Conservation (phyloP, 1,140 invertebrate genomes). For the Aleiodes sp. region DNA sequence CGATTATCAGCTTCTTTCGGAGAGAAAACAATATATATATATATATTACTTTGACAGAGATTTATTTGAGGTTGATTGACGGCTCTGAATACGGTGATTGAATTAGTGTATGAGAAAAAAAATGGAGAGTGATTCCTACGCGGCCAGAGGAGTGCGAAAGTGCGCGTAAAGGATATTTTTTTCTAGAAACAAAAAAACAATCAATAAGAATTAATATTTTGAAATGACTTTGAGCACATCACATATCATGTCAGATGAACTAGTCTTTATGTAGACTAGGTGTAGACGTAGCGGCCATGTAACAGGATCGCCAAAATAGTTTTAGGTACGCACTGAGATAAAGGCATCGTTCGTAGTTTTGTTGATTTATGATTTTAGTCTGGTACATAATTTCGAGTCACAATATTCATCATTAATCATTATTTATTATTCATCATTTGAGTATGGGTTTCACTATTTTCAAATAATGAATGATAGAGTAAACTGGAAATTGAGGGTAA, state of each 20-base stretch:
- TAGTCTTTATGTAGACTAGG: slow-evolving; percentile 64
- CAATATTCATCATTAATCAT: background rate
- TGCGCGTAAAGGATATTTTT: slow-evolving; percentile 15
- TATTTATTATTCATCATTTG: background rate
- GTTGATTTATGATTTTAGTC: slow-evolving; percentile 42
- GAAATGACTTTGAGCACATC: slow-evolving; percentile 55
- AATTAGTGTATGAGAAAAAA: slow-evolving; percentile 15
- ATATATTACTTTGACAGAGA: slow-evolving; percentile 8
- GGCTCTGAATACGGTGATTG: slow-evolving; percentile 43
- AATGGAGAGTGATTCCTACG: background rate
- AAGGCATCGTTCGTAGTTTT: slow-evolving; percentile 59
- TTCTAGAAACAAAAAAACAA: background rate
- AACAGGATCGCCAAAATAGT: slow-evolving; percentile 62
- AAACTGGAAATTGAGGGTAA: too few relatives aligned
- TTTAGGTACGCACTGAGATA: slow-evolving; percentile 64
- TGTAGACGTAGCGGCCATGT: slow-evolving; percentile 64
- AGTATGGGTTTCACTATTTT: too few relatives aligned
- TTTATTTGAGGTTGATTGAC: slow-evolving; percentile 16
- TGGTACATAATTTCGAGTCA: slow-evolving; percentile 33
- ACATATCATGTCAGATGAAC: slow-evolving; percentile 62
- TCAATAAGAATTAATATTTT: slow-evolving; percentile 36
- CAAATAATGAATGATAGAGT: too few relatives aligned
- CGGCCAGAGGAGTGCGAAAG: background rate
- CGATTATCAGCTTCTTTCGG: background rate
- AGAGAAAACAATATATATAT: background rate